These are phyloP conservation scores for Lepus europaeus DNA, from an alignment of 2,113 vertebrate genomes.

Conservation along the genomic window DNA sequence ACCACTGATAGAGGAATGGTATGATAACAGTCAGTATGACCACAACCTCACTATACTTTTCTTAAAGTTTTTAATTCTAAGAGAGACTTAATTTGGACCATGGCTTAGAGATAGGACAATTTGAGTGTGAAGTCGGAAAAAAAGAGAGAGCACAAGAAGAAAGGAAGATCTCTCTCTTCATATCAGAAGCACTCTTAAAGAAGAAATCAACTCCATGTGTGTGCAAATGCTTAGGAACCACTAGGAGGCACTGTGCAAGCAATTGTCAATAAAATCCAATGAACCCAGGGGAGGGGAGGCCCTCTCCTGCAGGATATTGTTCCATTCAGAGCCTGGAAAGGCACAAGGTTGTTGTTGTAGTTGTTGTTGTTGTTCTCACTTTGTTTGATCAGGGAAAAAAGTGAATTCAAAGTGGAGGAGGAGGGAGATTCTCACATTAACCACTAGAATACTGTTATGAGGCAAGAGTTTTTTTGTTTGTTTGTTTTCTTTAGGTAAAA, in stretches of 20 bases:
- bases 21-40: not conserved
- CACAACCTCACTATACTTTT: not conserved
- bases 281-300: fast-evolving
- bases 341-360: not conserved
- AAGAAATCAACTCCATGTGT: not conserved
- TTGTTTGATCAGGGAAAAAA: too few species aligned
- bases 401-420: not conserved
- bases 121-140: not conserved
- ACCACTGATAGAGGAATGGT: not conserved
- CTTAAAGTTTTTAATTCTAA: not conserved
- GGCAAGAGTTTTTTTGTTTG: not conserved
- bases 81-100: not conserved
- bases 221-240: not conserved
- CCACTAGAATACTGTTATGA: not conserved
- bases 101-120: not conserved
- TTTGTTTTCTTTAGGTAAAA: not conserved
- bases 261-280: not conserved
- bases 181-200: not conserved
- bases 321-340: not conserved
- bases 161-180: not conserved
- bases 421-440: not conserved
- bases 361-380: not conserved
- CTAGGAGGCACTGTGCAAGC: not conserved
- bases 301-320: not conserved
- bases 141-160: not conserved